These are phyloP conservation scores for Chironomus striatipennis DNA, from an alignment of 1,140 invertebrate species.

Conservation along the genomic window DNA sequence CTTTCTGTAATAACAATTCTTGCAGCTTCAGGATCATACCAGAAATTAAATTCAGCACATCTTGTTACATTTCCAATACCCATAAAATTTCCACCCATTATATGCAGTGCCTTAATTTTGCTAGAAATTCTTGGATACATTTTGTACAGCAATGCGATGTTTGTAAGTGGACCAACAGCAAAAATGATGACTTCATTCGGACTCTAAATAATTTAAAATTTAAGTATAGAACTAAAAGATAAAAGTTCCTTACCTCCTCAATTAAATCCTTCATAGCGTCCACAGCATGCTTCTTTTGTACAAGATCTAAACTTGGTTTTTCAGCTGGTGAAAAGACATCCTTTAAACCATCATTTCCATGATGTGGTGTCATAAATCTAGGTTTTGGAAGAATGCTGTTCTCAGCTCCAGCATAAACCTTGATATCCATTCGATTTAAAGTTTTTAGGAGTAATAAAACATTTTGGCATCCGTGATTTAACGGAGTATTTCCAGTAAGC, in stretches of 20 bases:
- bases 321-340: constrained; percentile 36
- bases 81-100: background rate
- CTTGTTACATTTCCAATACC: constrained; percentile 27
- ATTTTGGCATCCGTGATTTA: constrained; percentile 52
- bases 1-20: constrained; percentile 33
- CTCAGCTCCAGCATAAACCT: constrained; percentile 51
- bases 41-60: constrained; percentile 39
- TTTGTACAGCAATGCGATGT: constrained; percentile 9
- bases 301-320: constrained; percentile 26
- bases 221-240: constrained; percentile 24
- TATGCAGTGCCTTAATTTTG: background rate
- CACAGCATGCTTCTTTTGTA: constrained; percentile 33
- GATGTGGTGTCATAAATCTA: constrained; percentile 31
- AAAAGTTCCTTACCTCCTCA: constrained; percentile 31
- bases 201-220: constrained; percentile 28
- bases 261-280: constrained; percentile 45
- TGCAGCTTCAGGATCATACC: constrained; percentile 14
- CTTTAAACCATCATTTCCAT: constrained; percentile 58
- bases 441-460: constrained; percentile 47
- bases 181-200: background rate
- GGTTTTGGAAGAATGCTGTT: constrained; percentile 42
- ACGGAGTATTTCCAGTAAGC: constrained; percentile 51
- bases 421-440: constrained; percentile 43
- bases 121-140: background rate
- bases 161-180: constrained; percentile 16